These are phyloP conservation scores for Sitta europaea DNA, from an alignment of 2,113 vertebrate species.

Conservation along the genomic window DNA sequence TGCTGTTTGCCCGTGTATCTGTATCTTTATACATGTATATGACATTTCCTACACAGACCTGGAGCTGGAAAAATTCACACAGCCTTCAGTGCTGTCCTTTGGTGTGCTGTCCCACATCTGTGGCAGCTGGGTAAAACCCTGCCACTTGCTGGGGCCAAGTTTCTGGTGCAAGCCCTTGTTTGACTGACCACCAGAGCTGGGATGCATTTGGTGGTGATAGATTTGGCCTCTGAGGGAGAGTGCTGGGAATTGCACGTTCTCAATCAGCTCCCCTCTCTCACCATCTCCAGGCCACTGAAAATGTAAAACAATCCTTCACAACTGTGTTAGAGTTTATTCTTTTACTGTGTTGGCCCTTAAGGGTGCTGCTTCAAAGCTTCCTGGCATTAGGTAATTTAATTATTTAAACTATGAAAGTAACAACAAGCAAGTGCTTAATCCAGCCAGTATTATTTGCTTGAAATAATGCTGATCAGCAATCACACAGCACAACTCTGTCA, in stretches of 20 bases:
- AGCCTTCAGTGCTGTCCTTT: not conserved
- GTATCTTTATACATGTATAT: not conserved
- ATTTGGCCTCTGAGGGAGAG: not conserved
- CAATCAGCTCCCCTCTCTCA: not conserved
- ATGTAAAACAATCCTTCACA: not conserved
- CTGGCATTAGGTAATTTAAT: conserved; percentile 3
- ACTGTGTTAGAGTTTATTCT: not conserved
- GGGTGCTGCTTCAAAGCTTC: conserved; percentile 18
- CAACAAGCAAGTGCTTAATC: not conserved
- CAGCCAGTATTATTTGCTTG: conserved; percentile 9
- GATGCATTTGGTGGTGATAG: not conserved
- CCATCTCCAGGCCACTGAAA: not conserved
- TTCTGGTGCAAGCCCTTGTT: not conserved
- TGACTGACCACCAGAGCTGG: not conserved
- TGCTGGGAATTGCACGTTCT: not conserved
- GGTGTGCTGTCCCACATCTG: not conserved
- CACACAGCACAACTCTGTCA: not conserved
- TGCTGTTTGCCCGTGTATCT: not conserved
- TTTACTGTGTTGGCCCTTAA: not conserved
- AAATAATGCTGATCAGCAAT: conserved; percentile 1
- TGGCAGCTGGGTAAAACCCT: not conserved
- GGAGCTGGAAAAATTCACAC: not conserved
- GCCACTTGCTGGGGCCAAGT: not conserved
- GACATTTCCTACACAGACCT: conserved; percentile 5
- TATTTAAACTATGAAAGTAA: not conserved